Evolutionary conservation across 2,113 vertebrate genomes (phyloP).

Genomic region (Butastur rufipennis): DNA sequence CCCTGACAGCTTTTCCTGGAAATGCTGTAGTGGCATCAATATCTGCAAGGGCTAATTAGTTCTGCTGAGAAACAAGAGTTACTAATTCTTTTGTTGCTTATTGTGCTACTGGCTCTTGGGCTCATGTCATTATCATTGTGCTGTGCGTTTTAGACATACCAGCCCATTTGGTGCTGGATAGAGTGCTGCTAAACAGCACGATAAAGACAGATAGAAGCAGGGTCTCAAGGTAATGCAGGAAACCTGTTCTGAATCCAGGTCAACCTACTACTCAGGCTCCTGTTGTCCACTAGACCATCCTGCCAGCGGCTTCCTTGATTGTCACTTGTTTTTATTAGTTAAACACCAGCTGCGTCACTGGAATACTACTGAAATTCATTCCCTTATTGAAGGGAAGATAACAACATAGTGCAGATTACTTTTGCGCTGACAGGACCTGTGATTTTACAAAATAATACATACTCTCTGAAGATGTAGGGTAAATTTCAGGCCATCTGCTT

Average conservation of each 20-base stretch:
- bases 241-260: background rate
- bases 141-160: background rate
- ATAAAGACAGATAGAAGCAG: background rate
- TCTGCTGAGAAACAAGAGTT: background rate
- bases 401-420: background rate
- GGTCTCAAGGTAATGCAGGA: background rate
- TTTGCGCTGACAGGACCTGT: background rate
- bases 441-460: background rate
- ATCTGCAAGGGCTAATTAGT: background rate
- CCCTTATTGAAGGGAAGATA: background rate
- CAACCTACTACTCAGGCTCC: background rate
- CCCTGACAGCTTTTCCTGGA: background rate
- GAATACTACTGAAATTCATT: background rate
- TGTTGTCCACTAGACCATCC: background rate
- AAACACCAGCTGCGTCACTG: background rate
- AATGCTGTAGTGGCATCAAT: background rate
- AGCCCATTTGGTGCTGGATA: background rate
- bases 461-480: background rate
- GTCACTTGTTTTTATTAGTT: background rate
- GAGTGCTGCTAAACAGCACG: background rate
- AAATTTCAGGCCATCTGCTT: background rate
- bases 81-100: background rate
- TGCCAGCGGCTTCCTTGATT: background rate
- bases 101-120: background rate
- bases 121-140: background rate